Percentiles rank a stretch among this genome's conserved stretches.
Evolutionary conservation across 2,797 vertebrate species (phyloP).

Genomic region (Prionace glauca): DNA sequence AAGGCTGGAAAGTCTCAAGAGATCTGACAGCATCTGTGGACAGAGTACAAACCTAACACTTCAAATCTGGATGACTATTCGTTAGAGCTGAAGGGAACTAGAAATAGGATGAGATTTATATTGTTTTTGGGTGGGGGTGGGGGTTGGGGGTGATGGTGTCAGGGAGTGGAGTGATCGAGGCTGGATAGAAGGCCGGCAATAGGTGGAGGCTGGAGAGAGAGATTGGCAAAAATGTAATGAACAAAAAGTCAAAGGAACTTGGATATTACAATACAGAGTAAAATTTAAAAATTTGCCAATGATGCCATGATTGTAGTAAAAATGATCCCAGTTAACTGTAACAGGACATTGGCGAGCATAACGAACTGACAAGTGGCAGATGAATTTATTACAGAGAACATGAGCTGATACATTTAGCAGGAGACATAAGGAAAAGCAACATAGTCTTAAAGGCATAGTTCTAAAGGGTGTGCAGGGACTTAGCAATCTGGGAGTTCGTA

Average conservation of each 20-base stretch:
- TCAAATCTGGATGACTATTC: no score
- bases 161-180: no score
- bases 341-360: background rate
- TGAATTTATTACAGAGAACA: background rate
- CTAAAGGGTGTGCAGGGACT: background rate
- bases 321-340: background rate
- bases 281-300: background rate
- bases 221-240: no score
- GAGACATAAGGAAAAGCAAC: background rate
- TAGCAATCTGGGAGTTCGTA: background rate
- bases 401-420: background rate
- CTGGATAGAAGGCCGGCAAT: no score
- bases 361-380: background rate
- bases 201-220: no score
- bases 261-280: background rate
- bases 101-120: no score
- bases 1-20: no score
- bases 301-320: background rate
- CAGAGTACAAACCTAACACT: no score
- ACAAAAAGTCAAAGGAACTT: background rate
- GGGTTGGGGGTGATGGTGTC: no score
- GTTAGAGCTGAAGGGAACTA: no score
- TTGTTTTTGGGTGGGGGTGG: no score
- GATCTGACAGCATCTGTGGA: no score
- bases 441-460: background rate